Conservation (phyloP, 1,140 invertebrate species). For the Venustaconcha ellipsiformis region DNA sequence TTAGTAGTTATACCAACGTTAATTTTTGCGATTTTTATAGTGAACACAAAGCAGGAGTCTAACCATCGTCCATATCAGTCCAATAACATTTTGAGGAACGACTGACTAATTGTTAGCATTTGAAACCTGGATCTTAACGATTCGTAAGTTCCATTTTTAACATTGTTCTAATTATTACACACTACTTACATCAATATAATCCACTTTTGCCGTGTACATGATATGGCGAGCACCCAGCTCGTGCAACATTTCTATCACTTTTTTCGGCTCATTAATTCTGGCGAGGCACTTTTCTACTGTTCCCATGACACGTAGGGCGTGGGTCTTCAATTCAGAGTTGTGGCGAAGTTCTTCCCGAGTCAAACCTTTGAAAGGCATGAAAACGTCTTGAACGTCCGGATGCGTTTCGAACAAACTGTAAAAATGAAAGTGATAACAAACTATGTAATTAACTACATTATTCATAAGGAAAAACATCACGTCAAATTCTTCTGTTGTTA, state of each 20-base stretch:
- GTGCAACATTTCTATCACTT: slow-evolving; percentile 71
- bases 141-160: no score
- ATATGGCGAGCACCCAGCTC: slow-evolving; percentile 74
- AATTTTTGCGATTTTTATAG: no score
- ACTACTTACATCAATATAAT: slow-evolving; percentile 74
- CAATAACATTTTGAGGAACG: no score
- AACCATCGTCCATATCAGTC: no score
- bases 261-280: slow-evolving; percentile 72
- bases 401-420: slow-evolving; percentile 75
- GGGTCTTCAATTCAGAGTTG: slow-evolving; percentile 72
- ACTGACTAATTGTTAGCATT: no score
- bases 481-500: no score
- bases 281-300: slow-evolving; percentile 75
- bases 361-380: slow-evolving; percentile 73
- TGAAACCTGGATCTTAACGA: no score
- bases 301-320: slow-evolving; percentile 75
- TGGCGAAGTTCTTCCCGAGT: slow-evolving; percentile 71
- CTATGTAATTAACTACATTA: no score
- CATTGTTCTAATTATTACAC: not conserved
- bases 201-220: slow-evolving; percentile 73
- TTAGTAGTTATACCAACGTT: no score
- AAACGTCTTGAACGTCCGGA: slow-evolving; percentile 75
- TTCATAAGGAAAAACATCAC: no score
- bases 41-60: no score
- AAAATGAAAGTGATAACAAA: no score